Base-by-base conservation (phyloP, 1,140 invertebrate genomes). In the Caerostris darwini region DNA sequence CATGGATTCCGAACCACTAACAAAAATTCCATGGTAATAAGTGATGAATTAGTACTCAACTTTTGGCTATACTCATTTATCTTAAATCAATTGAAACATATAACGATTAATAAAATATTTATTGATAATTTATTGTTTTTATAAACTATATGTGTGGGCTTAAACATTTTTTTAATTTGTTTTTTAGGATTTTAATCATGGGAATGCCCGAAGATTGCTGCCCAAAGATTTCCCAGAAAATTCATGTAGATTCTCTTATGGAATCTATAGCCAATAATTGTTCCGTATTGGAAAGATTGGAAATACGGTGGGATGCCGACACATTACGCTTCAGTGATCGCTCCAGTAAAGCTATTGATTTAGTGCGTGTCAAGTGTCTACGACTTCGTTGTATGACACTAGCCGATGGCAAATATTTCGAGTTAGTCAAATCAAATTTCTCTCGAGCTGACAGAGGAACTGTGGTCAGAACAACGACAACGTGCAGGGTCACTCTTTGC, bases 381-480 rank as follows among this genome's bases (percentile, higher is more conserved):
- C 98, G 98, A 96, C 96, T 99, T 17, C 97, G 97, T 81, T 98
- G 98, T 95, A 97, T 99, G 69, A 97, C 98, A 7, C 96, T 99
- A 95, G 99, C 99, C 96, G 99, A 99, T 96, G 99, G 99, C 4
- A 98, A 99, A 91, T 99, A 99, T 96, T 99, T 99, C 95, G 99
- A 99, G 96, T 98, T 99, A 95, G 99, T 99, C 14, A 99, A 99
- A 96, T 99, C 99, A 0, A 99, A 99, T 96, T 99, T 99, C 96
- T 99, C 99, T 96, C 97, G 99, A 95, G 99, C 99, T 4, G 99
- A 99, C 96, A 97, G 99, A 95, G 97, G 97, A 82, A 99, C 99
- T 1, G 99, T 99, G 14, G 99, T 99, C 0, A 96, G 99, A 56
- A 99, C 99, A 10, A 98, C 98, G 8, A 99, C 98, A 61, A 99